Evolutionary conservation across 2,113 vertebrate genomes (phyloP).

Genomic region (Pterocles orientalis): DNA sequence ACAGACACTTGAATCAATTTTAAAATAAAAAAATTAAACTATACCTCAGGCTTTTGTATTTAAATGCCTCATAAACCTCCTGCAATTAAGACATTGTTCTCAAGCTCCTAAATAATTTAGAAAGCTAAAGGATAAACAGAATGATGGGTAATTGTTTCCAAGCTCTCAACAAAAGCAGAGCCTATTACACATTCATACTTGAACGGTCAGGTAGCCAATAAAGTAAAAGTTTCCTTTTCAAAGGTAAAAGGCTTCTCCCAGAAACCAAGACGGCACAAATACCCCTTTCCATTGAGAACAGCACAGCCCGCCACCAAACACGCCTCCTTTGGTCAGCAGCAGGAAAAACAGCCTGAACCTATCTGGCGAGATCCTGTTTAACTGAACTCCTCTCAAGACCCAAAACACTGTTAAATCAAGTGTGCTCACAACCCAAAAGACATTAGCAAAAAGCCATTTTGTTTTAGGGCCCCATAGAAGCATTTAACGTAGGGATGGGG

Average conservation of each 20-base stretch:
- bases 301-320: not conserved
- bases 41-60: conserved; percentile 9
- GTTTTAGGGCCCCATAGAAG: not conserved
- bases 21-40: conserved; percentile 59
- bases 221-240: not conserved
- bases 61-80: not conserved
- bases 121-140: not conserved
- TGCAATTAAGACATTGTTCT: not conserved
- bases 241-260: not conserved
- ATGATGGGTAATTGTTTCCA: not conserved
- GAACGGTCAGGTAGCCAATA: not conserved
- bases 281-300: not conserved
- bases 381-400: not conserved
- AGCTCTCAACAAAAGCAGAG: not conserved
- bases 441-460: not conserved
- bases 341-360: not conserved
- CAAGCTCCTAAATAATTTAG: conserved; percentile 6
- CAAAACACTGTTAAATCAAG: not conserved
- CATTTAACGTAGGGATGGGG: too few relatives aligned
- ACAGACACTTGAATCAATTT: conserved; percentile 19
- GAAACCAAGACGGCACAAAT: not conserved
- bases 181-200: not conserved
- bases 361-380: not conserved
- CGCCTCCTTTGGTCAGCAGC: not conserved
- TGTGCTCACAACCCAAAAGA: fast-evolving